Base-by-base conservation (phyloP, 1,140 invertebrate species). In the Sipha flava region DNA sequence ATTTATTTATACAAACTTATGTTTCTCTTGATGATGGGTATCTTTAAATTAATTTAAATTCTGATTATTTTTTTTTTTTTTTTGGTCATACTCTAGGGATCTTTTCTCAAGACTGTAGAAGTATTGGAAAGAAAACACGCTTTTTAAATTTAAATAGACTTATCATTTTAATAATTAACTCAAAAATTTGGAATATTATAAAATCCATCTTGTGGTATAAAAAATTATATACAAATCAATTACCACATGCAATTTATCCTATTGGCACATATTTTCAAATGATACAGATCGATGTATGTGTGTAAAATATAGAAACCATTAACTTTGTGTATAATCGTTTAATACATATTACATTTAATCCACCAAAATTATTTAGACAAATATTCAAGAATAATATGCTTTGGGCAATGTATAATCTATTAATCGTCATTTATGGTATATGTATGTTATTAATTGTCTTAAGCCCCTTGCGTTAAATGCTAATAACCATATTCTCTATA, bases 41-140 rank as follows among this genome's bases (percentile, higher is more conserved):
- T 47, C 45, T 45, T 40, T 26, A 9, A n/a, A n/a, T 68, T 43
- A 45, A 68, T 43, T 14, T 7, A 43, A 68, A 26, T 59, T 57
- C 34, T 68, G 37, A 16, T 49, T 49, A 49, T 49, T 49, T 49
- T 49, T 49, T 49, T 1, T 49, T 66, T 68, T 26, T 68, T 62
- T 68, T 64, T 21, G 34, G 18, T 66, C 40, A 68, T 45, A 26
- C 66, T 45, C 23, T 26, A 68, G 66, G 66, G 66, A 45, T 68
- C 10, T 66, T 68, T 68, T 68, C 23, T 68, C 34, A 68, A 68
- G 64, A 68, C 64, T 40, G n/a, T 62, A 66, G n/a, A 23, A 68
- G 64, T 68, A 68, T 45, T 45, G 40, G 40, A 68, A 68, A 68
- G 40, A 68, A 68, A 45, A 43, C 37, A 68, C 14, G n/a, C 34